Evolutionary conservation across 1,140 invertebrate genomes (phyloP).

Genomic region (Apis dorsata): DNA sequence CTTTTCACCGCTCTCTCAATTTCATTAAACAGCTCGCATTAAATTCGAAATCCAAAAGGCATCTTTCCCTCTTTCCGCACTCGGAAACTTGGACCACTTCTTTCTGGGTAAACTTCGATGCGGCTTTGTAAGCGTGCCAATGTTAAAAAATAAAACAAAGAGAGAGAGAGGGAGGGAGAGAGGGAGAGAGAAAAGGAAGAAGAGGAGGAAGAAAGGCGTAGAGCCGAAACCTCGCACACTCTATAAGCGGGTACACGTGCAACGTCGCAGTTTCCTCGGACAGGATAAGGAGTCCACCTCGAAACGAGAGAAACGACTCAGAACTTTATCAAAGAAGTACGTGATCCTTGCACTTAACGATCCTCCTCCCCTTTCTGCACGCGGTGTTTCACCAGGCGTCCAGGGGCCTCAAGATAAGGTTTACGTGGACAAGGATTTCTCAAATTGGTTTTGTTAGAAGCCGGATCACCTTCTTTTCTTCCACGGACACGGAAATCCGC

Average conservation of each 20-base stretch:
- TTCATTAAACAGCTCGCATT: conserved; percentile 31
- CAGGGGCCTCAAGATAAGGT: conserved; percentile 52
- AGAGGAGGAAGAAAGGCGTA: conserved; percentile 6
- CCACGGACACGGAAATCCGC: neutral
- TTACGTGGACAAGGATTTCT: conserved; percentile 62
- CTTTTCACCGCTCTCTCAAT: conserved; percentile 11
- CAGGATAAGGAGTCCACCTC: conserved; percentile 59
- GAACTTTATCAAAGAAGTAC: conserved; percentile 68
- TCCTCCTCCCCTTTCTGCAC: conserved; percentile 40
- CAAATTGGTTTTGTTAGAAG: conserved; percentile 65
- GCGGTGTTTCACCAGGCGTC: conserved; percentile 30
- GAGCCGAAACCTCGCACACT: conserved; percentile 22
- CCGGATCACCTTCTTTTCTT: conserved; percentile 52
- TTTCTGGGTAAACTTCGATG: conserved; percentile 50
- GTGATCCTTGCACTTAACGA: conserved; percentile 68
- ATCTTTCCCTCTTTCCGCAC: neutral
- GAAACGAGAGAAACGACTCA: conserved; percentile 67
- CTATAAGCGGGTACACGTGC: conserved; percentile 57
- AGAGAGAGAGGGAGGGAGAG: neutral
- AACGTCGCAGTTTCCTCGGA: conserved; percentile 52
- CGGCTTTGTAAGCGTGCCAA: conserved; percentile 60
- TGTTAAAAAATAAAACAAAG: neutral
- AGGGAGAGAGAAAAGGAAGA: neutral
- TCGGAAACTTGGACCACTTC: conserved; percentile 1
- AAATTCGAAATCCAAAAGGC: conserved; percentile 44